Percentiles rank a stretch among this genome's conserved stretches.
Conservation (phyloP, 2,797 vertebrate genomes). For the Coregonus sp. region DNA sequence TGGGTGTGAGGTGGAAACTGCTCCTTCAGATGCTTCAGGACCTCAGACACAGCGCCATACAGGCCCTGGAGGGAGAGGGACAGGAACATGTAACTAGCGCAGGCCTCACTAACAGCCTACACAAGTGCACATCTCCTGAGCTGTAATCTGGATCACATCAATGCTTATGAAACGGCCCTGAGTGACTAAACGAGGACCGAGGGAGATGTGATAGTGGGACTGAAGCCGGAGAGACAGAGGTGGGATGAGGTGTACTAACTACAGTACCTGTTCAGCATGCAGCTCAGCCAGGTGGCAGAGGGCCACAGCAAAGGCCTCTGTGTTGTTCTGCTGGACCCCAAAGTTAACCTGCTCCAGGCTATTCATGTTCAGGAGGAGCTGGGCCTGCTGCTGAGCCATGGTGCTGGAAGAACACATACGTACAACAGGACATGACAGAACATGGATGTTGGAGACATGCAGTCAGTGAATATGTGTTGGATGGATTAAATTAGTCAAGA, state of each 20-base stretch:
- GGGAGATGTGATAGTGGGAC: background rate
- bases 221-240: conserved; percentile 20
- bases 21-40: conserved; percentile 89
- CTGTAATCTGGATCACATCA: background rate
- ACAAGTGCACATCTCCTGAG: background rate
- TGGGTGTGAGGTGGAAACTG: conserved; percentile 92
- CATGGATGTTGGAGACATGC: background rate
- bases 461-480: background rate
- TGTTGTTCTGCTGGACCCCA: conserved; percentile 95
- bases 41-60: conserved; percentile 85
- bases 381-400: conserved; percentile 95
- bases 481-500: background rate
- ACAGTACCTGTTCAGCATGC: conserved; percentile 89
- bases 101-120: background rate
- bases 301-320: conserved; percentile 89
- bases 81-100: background rate
- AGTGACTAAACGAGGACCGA: background rate
- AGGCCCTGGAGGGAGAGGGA: conserved; percentile 79
- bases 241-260: conserved; percentile 13
- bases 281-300: conserved; percentile 95
- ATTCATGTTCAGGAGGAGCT: conserved; percentile 95
- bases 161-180: background rate
- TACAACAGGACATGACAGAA: conserved; percentile 2
- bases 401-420: conserved; percentile 75
- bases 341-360: conserved; percentile 92